phyloP scores from a whole-genome alignment of 2,888 invertebrate species.

The Leucozona laternaria region DNA sequence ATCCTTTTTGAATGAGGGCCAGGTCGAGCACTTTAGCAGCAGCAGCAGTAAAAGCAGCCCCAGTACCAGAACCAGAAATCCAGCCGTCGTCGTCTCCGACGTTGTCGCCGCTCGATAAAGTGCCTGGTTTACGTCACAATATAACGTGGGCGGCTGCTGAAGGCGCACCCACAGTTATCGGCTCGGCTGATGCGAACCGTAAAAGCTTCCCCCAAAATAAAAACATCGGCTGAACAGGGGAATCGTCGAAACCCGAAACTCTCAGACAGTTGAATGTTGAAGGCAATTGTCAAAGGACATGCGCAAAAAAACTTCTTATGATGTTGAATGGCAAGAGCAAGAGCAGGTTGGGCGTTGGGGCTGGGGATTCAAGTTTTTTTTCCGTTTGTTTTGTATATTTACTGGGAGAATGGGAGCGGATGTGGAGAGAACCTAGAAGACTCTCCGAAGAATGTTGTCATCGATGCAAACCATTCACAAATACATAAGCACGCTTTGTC shows the following conservation, averaged over 20 bases:
- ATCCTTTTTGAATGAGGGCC: constrained; percentile 70
- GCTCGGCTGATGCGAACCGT: constrained; percentile 70
- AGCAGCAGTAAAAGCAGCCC: constrained; percentile 12
- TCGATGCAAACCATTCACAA: constrained; percentile 64
- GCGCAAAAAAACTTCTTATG: constrained; percentile 58
- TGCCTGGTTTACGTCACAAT: constrained; percentile 83
- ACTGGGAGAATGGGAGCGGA: constrained; percentile 14
- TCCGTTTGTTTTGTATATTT: constrained; percentile 35
- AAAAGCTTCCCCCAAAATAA: constrained; percentile 59
- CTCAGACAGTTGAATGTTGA: constrained; percentile 59
- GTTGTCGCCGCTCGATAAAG: constrained; percentile 63
- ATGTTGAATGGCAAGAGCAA: neutral
- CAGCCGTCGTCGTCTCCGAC: constrained; percentile 26
- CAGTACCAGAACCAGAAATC: constrained; percentile 26
- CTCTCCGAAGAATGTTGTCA: constrained; percentile 68
- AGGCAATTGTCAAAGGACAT: constrained; percentile 57
- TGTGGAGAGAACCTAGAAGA: neutral
- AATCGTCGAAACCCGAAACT: constrained; percentile 30
- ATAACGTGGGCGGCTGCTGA: constrained; percentile 83
- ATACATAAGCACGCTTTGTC: constrained; percentile 66
- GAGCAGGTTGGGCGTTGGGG: neutral
- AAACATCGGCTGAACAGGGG: constrained; percentile 25
- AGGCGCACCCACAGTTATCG: constrained; percentile 82
- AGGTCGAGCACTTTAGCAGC: constrained; percentile 30
- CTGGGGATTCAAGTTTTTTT: neutral